phyloP scores from a whole-genome alignment of 2,797 vertebrate genomes.

The Eremophila alpestris region DNA sequence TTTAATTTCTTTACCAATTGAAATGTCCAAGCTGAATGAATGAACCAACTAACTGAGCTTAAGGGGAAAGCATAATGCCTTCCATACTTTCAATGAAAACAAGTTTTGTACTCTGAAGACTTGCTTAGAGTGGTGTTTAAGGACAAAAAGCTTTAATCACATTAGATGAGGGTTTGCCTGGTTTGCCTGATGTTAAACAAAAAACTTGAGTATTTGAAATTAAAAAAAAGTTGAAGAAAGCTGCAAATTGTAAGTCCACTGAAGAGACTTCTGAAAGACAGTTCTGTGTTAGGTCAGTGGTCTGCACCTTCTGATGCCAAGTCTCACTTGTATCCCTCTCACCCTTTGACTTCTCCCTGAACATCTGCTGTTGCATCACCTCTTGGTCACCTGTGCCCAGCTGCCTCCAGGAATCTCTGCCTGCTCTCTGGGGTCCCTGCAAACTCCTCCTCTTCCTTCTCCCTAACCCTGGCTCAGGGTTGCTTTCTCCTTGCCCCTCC shows the following conservation, averaged over 20 bases:
- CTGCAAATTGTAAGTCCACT: background rate
- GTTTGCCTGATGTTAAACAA: background rate
- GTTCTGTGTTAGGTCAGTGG: background rate
- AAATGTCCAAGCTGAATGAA: background rate
- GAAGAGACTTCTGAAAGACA: background rate
- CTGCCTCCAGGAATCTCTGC: background rate
- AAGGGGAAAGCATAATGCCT: background rate
- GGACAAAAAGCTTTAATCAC: background rate
- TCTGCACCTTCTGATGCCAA: background rate
- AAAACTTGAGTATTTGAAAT: background rate
- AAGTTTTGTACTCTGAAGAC: background rate
- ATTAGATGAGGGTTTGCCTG: background rate
- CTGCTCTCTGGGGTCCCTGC: background rate
- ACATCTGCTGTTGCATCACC: background rate
- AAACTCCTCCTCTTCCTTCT: background rate
- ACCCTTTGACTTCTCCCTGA: background rate
- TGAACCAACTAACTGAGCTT: background rate
- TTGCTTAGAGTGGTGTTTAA: background rate
- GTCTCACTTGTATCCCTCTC: background rate
- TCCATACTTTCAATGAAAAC: background rate
- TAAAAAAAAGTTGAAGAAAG: background rate
- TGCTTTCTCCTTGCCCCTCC: background rate
- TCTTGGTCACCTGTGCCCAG: background rate
- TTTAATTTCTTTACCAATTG: background rate
- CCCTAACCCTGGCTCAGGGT: background rate